These are phyloP conservation scores for Felis catus DNA, from an alignment of 2,113 vertebrate genomes.

Conservation along the genomic window F.catus_Fca126_mat1.0 CM031414.1:107796501-107797000, in stretches of 20 bases:
- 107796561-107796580: neutral
- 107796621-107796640: neutral
- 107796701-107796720: neutral
- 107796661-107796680: neutral
- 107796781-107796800: neutral
- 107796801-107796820: neutral
- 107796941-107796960: neutral
- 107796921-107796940: neutral
- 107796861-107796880: neutral
- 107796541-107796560: neutral
- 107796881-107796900: neutral
- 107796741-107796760: neutral
- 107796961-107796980: neutral
- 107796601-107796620: neutral
- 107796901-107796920: neutral
- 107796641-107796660: neutral
- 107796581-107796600: neutral
- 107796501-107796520: neutral
- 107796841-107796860: neutral
- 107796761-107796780: neutral
- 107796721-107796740: neutral
- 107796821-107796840: neutral
- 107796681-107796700: neutral
- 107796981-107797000: neutral
- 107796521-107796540: neutral